Evolutionary conservation across 2,888 invertebrate species (phyloP).

Genomic region (Cataglyphis cursor): DNA sequence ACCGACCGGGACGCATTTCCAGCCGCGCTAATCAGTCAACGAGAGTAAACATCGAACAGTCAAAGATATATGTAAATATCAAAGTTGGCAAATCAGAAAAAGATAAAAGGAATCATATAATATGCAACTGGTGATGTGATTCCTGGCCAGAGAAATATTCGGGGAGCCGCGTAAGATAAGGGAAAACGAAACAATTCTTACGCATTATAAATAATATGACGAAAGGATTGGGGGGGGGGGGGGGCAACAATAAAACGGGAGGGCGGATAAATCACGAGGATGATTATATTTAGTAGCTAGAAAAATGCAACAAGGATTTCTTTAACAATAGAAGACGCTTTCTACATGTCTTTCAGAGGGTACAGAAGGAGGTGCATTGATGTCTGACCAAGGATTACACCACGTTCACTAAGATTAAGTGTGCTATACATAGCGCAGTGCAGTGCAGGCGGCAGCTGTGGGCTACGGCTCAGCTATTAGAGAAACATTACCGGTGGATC

Average conservation of each 20-base stretch:
- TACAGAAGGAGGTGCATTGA: neutral
- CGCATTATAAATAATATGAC: neutral
- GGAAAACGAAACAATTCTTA: neutral
- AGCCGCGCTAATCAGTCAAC: conserved; percentile 79
- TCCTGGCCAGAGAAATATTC: conserved; percentile 71
- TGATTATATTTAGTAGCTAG: neutral
- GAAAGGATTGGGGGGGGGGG: neutral
- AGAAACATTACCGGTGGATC: conserved; percentile 80
- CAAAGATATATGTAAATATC: conserved; percentile 78
- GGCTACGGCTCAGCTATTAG: conserved; percentile 85
- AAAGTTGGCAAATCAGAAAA: conserved; percentile 82
- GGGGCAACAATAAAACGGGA: neutral
- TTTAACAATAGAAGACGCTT: neutral
- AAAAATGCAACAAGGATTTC: neutral
- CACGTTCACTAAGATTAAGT: conserved; percentile 81
- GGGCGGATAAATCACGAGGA: neutral
- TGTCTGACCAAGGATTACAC: conserved; percentile 79
- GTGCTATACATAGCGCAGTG: conserved; percentile 86
- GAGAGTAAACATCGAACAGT: conserved; percentile 84
- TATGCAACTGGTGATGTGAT: conserved; percentile 79
- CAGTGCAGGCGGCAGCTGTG: conserved; percentile 86
- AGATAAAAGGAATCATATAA: conserved; percentile 79
- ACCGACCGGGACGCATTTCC: conserved; percentile 76
- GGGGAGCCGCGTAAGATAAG: neutral
- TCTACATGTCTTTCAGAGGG: neutral